A percentile compares a stretch with the other conserved stretches of the same genome.
These are phyloP conservation scores for Natator depressus DNA, from an alignment of 2,113 vertebrate genomes.

Conservation along the genomic window DNA sequence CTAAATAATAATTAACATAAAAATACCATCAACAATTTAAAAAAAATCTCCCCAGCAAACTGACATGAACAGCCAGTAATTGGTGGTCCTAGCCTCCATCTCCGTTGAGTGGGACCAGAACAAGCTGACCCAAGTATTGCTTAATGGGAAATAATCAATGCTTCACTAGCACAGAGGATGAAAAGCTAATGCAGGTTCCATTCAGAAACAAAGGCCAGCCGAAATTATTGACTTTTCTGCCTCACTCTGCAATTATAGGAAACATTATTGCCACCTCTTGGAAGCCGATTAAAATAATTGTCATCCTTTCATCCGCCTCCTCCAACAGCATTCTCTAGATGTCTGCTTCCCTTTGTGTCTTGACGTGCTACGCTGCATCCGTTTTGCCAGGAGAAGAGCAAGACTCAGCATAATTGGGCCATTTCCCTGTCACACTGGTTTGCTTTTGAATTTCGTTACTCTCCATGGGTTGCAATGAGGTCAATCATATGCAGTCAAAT, in stretches of 20 bases:
- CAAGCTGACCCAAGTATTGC: not conserved
- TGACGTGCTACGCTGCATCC: conserved; percentile 61
- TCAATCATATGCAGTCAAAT: conserved; percentile 77
- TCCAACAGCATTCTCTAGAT: conserved; percentile 42
- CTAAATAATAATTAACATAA: not conserved
- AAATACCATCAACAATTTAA: conserved; percentile 12
- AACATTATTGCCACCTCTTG: conserved; percentile 59
- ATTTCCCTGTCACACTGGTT: conserved; percentile 78
- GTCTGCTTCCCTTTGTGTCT: conserved; percentile 63
- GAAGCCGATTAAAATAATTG: conserved; percentile 78
- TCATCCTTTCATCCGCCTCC: conserved; percentile 72
- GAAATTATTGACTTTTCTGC: conserved; percentile 75
- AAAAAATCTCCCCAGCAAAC: conserved; percentile 4
- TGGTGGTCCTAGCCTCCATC: conserved; percentile 28
- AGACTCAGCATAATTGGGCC: conserved; percentile 77
- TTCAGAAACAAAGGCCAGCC: conserved; percentile 58
- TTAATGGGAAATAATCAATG: conserved; percentile 68
- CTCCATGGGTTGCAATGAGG: conserved; percentile 67
- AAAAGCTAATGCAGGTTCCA: conserved; percentile 73
- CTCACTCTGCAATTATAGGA: conserved; percentile 69
- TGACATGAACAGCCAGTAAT: not conserved
- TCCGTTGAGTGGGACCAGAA: conserved; percentile 2
- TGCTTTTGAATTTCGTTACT: conserved; percentile 78
- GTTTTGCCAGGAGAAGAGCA: conserved; percentile 67
- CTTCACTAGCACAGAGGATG: conserved; percentile 50